phyloP scores from a whole-genome alignment of 2,888 invertebrate genomes.

The Melipona bicolor region DNA sequence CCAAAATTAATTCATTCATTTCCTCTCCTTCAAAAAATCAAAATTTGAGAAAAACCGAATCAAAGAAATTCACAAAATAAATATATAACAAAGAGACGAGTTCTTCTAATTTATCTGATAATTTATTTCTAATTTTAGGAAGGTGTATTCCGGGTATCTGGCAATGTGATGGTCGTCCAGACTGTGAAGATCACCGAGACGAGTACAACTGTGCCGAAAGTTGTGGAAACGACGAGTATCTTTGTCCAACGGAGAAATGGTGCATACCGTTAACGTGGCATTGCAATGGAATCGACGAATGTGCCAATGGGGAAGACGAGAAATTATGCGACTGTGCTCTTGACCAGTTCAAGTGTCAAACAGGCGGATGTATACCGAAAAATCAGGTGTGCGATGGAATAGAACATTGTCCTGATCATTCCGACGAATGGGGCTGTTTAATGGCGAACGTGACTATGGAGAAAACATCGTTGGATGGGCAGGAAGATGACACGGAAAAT shows the following conservation, averaged over 20 bases:
- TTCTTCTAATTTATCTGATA: neutral
- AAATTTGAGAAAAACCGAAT: too few species aligned
- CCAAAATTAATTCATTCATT: too few species aligned
- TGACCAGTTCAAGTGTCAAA: conserved; percentile 86
- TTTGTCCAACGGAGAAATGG: conserved; percentile 86
- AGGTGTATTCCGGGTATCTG: conserved; percentile 86
- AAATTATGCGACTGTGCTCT: conserved; percentile 86
- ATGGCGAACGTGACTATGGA: conserved; percentile 64
- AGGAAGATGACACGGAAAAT: conserved; percentile 55
- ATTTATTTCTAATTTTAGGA: conserved; percentile 70
- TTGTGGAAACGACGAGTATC: conserved; percentile 86
- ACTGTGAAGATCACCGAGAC: conserved; percentile 86
- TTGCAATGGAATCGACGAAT: conserved; percentile 87
- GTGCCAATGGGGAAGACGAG: conserved; percentile 86
- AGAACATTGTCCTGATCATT: conserved; percentile 87
- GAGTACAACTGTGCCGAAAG: conserved; percentile 85
- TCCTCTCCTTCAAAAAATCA: too few species aligned
- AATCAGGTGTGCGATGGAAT: conserved; percentile 86
- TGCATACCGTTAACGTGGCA: conserved; percentile 87
- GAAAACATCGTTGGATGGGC: conserved; percentile 51
- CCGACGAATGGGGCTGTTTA: conserved; percentile 88
- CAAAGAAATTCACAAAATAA: neutral
- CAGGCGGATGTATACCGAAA: conserved; percentile 86
- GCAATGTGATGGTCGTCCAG: conserved; percentile 87
- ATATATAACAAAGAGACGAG: neutral